These are phyloP conservation scores for Actinopyga echinites DNA, from an alignment of 53 echinoderm and acorn worm genomes.

Conservation along the genomic window DNA sequence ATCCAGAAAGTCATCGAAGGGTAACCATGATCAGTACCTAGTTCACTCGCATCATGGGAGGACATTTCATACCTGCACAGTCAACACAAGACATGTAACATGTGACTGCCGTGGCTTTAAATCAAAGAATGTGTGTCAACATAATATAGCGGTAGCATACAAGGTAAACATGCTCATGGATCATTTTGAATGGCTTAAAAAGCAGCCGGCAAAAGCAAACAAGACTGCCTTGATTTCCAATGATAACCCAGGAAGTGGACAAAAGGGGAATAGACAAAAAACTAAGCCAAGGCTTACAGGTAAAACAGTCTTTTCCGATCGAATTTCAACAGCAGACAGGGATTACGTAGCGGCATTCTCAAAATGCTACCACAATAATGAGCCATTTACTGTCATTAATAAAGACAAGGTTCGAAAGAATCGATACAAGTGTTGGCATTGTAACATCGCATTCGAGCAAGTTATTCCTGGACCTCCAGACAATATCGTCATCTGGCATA, in stretches of 20 bases:
- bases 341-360: conserved; percentile 4
- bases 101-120: conserved; percentile 51
- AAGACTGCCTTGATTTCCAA: conserved; percentile 41
- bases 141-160: conserved; percentile 46
- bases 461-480: conserved; percentile 31
- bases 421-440: conserved; percentile 38
- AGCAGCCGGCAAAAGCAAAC: conserved; percentile 37
- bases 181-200: conserved; percentile 46
- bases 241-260: conserved; percentile 39
- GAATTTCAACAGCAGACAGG: background rate
- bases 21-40: conserved; percentile 40
- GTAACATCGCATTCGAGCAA: conserved; percentile 33
- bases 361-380: conserved; percentile 42
- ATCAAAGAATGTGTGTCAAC: conserved; percentile 41
- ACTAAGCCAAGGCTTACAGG: background rate
- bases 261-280: conserved; percentile 33
- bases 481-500: conserved; percentile 35
- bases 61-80: conserved; percentile 26
- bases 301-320: background rate
- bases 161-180: conserved; percentile 23
- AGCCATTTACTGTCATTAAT: conserved; percentile 11
- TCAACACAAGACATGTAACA: conserved; percentile 36
- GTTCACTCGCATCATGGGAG: conserved; percentile 43
- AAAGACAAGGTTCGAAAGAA: conserved; percentile 37
- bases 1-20: background rate